phyloP scores from a whole-genome alignment of 2,113 vertebrate species.

The Circaetus gallicus region DNA sequence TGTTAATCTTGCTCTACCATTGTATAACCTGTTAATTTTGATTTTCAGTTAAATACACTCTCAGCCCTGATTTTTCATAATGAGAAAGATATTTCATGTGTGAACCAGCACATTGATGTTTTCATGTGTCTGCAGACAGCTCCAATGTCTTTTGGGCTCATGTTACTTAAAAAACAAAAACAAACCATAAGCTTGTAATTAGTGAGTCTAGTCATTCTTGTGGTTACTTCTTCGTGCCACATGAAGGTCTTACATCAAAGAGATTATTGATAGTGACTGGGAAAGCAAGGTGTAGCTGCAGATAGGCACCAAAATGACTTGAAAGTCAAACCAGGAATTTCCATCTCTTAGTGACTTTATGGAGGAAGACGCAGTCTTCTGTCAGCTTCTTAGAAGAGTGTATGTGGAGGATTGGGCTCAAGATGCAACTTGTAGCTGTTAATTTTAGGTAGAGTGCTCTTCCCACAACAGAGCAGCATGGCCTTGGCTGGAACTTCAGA shows the following conservation, averaged over 20 bases:
- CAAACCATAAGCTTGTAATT: not conserved
- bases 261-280: not conserved
- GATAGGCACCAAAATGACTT: not conserved
- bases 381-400: not conserved
- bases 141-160: not conserved
- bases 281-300: not conserved
- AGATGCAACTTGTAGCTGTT: not conserved
- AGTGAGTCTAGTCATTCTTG: not conserved
- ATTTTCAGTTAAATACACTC: not conserved
- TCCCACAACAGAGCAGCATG: not conserved
- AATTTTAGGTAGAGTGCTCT: not conserved
- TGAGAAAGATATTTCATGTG: not conserved
- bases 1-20: not conserved
- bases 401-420: too few species aligned
- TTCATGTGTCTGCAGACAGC: accelerated
- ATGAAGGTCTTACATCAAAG: not conserved
- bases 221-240: not conserved
- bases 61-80: not conserved
- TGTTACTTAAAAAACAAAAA: not conserved
- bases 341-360: not conserved
- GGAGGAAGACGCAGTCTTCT: not conserved
- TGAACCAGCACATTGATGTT: not conserved
- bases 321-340: not conserved
- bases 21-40: not conserved
- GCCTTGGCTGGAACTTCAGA: not conserved